These are phyloP conservation scores for Unio delphinus DNA, from an alignment of 2,888 invertebrate species.

Conservation along the genomic window DNA sequence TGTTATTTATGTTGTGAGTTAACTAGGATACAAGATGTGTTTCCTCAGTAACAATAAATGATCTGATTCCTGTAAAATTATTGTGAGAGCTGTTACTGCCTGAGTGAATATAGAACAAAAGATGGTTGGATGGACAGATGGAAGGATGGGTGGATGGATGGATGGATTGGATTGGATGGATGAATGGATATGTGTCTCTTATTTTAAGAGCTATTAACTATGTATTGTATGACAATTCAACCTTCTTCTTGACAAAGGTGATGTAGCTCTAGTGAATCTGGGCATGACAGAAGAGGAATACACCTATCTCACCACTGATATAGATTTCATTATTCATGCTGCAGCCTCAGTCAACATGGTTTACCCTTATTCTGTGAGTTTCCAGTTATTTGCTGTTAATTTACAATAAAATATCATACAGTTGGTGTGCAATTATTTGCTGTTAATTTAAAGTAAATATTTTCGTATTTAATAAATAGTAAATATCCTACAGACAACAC, in stretches of 20 bases:
- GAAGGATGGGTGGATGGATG: not conserved
- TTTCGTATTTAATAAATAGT: too few species aligned
- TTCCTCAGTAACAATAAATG: too few species aligned
- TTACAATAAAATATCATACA: constrained; percentile 5
- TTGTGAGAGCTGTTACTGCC: too few species aligned
- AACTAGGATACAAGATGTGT: too few species aligned
- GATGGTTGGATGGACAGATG: too few species aligned
- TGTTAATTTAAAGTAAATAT: not conserved
- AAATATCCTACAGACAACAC: too few species aligned
- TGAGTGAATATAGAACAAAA: not conserved
- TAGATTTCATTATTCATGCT: constrained; percentile 71
- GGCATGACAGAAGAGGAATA: constrained; percentile 71
- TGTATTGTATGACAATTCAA: not conserved
- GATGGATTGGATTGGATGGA: too few species aligned
- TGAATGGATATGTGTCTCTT: not conserved
- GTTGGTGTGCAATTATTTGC: constrained; percentile 38
- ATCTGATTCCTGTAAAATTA: too few species aligned
- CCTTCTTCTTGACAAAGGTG: constrained; percentile 50
- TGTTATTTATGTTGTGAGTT: too few species aligned
- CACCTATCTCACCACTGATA: constrained; percentile 69
- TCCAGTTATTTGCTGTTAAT: constrained; percentile 1
- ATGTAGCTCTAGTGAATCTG: constrained; percentile 69
- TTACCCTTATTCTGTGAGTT: constrained; percentile 69
- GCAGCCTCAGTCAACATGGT: constrained; percentile 72
- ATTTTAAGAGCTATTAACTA: not conserved